Percentiles rank a stretch among this genome's conserved stretches.
Evolutionary conservation across 2,797 vertebrate species (phyloP).

Genomic region (Macroramphosus scolopax): DNA sequence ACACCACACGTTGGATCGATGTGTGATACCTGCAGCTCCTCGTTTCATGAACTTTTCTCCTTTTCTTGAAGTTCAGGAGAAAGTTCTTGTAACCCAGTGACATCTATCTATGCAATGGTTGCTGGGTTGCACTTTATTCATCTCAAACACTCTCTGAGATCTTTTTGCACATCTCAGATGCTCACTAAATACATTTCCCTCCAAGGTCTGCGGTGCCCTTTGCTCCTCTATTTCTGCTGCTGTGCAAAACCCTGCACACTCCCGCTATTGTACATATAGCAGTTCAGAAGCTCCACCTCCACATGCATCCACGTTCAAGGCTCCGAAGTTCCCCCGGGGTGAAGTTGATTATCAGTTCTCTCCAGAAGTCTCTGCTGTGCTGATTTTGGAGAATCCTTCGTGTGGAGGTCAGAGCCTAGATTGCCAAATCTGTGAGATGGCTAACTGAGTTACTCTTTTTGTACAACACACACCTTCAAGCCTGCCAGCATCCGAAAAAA

Average conservation of each 20-base stretch:
- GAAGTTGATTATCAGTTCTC: constrained; percentile 5
- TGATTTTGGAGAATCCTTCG: constrained; percentile 7
- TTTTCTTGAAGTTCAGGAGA: no score
- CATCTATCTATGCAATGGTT: no score
- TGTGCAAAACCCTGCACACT: not conserved
- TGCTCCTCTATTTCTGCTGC: not conserved
- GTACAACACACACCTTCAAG: no score
- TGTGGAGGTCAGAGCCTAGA: constrained; percentile 1
- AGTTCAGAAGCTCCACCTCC: constrained; percentile 13
- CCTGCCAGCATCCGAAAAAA: no score
- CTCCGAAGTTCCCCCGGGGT: not conserved
- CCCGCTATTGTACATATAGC: constrained; percentile 2
- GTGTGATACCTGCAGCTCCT: no score
- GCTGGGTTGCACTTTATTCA: no score
- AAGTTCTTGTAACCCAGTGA: no score
- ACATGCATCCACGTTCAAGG: constrained; percentile 16
- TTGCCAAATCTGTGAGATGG: constrained; percentile 14
- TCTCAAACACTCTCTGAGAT: no score
- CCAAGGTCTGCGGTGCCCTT: constrained; percentile 1
- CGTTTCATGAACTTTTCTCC: no score
- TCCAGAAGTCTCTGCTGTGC: not conserved
- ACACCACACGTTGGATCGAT: no score
- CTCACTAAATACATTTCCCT: not conserved
- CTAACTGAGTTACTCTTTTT: not conserved
- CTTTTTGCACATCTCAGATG: no score